Conservation (phyloP, 2,113 vertebrate genomes). For the Eretmodus cyanostictus region DNA sequence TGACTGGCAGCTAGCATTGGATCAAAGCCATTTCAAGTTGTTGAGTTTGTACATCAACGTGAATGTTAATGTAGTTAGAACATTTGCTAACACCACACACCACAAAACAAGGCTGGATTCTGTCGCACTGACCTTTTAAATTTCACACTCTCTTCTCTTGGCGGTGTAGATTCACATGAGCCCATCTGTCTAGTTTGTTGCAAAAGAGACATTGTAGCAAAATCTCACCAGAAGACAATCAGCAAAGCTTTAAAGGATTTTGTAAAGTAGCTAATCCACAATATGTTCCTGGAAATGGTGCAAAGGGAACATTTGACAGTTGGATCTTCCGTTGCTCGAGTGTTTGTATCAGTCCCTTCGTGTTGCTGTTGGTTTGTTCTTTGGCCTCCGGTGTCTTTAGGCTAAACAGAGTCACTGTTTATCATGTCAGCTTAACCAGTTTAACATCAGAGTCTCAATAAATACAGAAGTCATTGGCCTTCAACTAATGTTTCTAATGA, state of each 20-base stretch:
- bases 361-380: constrained; percentile 13
- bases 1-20: not conserved
- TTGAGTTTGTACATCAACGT: not conserved
- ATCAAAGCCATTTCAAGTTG: not conserved
- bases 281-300: not conserved
- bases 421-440: constrained; percentile 26
- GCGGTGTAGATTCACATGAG: not conserved
- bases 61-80: not conserved
- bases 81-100: not conserved
- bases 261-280: not conserved
- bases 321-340: not conserved
- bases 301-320: not conserved
- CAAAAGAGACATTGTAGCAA: not conserved
- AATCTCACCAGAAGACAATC: not conserved
- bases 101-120: not conserved
- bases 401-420: constrained; percentile 11
- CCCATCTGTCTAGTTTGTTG: not conserved
- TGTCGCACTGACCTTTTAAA: constrained; percentile 13
- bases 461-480: not conserved
- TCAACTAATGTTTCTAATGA: not conserved
- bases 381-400: not conserved
- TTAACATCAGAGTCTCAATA: not conserved
- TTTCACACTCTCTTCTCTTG: not conserved
- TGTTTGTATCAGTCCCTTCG: not conserved
- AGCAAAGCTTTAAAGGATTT: not conserved